Evolutionary conservation across 2,113 vertebrate genomes (phyloP).

Genomic region (Rhinopomastus cyanomelas): DNA sequence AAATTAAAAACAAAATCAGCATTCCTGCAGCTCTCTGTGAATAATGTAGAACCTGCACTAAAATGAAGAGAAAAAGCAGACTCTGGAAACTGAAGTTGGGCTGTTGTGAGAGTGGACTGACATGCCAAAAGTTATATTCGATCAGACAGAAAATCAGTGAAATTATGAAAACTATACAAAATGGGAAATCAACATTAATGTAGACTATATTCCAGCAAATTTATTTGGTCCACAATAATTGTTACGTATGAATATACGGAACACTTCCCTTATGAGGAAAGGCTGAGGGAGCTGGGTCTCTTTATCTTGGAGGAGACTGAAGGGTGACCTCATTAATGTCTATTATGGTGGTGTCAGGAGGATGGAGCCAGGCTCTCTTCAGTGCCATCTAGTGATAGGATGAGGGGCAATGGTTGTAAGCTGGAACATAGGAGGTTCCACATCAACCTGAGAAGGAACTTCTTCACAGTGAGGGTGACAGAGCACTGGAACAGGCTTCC

Average conservation of each 20-base stretch:
- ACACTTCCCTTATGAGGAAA: no score
- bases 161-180: background rate
- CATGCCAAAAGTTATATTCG: background rate
- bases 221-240: background rate
- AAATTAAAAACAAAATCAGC: background rate
- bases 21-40: background rate
- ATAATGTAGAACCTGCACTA: background rate
- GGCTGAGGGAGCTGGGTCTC: no score
- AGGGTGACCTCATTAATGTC: no score
- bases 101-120: background rate
- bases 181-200: background rate
- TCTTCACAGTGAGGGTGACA: no score
- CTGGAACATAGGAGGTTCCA: no score
- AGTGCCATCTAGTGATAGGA: no score
- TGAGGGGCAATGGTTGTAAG: no score
- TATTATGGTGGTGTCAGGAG: no score
- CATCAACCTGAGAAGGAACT: no score
- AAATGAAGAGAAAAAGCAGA: background rate
- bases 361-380: no score
- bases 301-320: no score
- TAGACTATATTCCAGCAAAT: background rate
- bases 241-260: background rate
- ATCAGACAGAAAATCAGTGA: background rate
- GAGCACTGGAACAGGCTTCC: no score
- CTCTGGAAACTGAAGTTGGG: background rate